These are phyloP conservation scores for Taenaris catops DNA, from an alignment of 2,888 invertebrate genomes.

Conservation along the genomic window DNA sequence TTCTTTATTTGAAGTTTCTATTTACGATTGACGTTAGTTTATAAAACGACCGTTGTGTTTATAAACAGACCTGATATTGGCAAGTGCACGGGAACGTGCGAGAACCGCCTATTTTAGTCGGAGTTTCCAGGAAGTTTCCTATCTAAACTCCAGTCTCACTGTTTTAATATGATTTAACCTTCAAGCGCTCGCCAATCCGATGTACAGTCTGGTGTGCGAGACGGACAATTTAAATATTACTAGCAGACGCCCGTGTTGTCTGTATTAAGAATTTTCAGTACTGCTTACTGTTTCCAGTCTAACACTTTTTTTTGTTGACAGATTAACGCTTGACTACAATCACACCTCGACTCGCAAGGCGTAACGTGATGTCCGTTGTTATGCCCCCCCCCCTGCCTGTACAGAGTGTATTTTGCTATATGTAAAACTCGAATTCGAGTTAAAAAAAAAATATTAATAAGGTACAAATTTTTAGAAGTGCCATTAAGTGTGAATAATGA, in stretches of 20 bases:
- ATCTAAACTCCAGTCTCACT: constrained; percentile 37
- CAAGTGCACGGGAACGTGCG: constrained; percentile 40
- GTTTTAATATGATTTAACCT: constrained; percentile 59
- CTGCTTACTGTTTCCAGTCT: no score
- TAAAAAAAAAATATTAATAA: no score
- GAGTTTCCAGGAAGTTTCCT: constrained; percentile 51
- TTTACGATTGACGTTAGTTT: constrained; percentile 20
- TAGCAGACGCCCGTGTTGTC: not conserved
- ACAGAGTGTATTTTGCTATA: no score
- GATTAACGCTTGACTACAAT: no score
- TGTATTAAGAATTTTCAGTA: no score
- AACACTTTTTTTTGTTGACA: no score
- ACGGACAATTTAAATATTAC: constrained; percentile 45
- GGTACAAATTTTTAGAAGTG: no score
- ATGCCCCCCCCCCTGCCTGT: no score
- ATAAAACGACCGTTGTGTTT: constrained; percentile 30
- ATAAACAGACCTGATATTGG: constrained; percentile 46
- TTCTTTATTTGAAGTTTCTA: constrained; percentile 18
- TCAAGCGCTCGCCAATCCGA: constrained; percentile 52
- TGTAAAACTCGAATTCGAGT: no score
- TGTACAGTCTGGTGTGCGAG: constrained; percentile 44
- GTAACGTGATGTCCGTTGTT: no score
- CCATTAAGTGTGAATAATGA: no score
- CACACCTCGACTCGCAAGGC: no score
- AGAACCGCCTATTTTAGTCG: constrained; percentile 40